phyloP scores from a whole-genome alignment of 2,113 vertebrate species.

The Pyxicephalus adspersus region DNA sequence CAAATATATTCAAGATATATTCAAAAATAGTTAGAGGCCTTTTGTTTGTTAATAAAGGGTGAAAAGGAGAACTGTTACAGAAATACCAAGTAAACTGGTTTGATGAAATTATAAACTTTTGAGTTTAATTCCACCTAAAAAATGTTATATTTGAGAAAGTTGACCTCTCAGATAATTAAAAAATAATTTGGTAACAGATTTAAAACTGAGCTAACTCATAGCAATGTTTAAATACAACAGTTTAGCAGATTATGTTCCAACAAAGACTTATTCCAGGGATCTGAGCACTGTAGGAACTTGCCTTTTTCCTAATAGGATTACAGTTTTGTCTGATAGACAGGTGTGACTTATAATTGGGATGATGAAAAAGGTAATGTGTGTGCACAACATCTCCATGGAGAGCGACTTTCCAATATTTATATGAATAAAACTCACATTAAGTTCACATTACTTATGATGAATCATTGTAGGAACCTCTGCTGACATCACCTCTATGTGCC shows the following conservation, averaged over 20 bases:
- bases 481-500: constrained; percentile 20
- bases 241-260: constrained; percentile 23
- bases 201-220: too few relatives aligned
- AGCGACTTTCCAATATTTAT: constrained; percentile 54
- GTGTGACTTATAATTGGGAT: constrained; percentile 49
- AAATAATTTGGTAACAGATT: too few relatives aligned
- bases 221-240: neutral
- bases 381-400: constrained; percentile 50
- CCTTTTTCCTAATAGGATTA: constrained; percentile 33
- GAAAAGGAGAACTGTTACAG: too few relatives aligned
- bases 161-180: too few relatives aligned
- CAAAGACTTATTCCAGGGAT: neutral
- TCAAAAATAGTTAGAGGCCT: too few relatives aligned
- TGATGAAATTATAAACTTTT: too few relatives aligned
- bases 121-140: too few relatives aligned
- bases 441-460: constrained; percentile 51
- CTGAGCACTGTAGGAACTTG: constrained; percentile 8
- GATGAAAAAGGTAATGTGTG: constrained; percentile 19
- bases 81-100: too few relatives aligned
- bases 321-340: constrained; percentile 23
- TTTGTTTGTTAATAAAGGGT: too few relatives aligned
- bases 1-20: too few relatives aligned
- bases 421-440: constrained; percentile 20
- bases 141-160: too few relatives aligned
- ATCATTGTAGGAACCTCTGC: constrained; percentile 36